These are phyloP conservation scores for Lithophane leautieri DNA, from an alignment of 2,888 invertebrate genomes.

Conservation along the genomic window DNA sequence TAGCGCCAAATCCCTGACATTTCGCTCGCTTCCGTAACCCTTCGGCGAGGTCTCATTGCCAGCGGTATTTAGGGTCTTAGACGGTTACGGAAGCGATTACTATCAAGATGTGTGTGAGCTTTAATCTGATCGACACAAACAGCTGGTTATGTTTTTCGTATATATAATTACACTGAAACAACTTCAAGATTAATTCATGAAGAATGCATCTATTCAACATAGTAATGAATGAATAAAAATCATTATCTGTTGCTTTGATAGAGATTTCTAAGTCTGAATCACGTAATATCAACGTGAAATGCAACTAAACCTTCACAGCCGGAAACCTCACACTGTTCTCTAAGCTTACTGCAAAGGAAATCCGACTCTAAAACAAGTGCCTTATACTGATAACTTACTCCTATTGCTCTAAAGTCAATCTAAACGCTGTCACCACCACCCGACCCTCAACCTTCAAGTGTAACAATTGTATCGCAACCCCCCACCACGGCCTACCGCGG, in stretches of 20 bases:
- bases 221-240: neutral
- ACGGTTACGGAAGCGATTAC: constrained; percentile 11
- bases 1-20: constrained; percentile 83
- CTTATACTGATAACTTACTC: constrained; percentile 15
- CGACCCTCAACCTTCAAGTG: constrained; percentile 71
- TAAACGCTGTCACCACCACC: constrained; percentile 60
- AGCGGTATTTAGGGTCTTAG: constrained; percentile 43
- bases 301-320: constrained; percentile 24
- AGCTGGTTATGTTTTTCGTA: neutral
- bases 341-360: constrained; percentile 26
- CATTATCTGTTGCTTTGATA: neutral
- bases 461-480: constrained; percentile 76
- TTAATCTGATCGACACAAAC: neutral
- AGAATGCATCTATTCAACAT: neutral
- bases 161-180: neutral
- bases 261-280: neutral
- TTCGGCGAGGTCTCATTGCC: constrained; percentile 55
- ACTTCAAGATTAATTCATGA: neutral
- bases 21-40: constrained; percentile 81
- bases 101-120: neutral
- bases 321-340: constrained; percentile 7
- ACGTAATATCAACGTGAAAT: constrained; percentile 15
- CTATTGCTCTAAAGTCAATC: constrained; percentile 45
- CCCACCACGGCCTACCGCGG: constrained; percentile 74
- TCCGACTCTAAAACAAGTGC: constrained; percentile 36